A percentile compares a stretch with the other conserved stretches of the same genome.
Conservation (phyloP, 2,888 invertebrate species). For the Orthonevra nobilis region DNA sequence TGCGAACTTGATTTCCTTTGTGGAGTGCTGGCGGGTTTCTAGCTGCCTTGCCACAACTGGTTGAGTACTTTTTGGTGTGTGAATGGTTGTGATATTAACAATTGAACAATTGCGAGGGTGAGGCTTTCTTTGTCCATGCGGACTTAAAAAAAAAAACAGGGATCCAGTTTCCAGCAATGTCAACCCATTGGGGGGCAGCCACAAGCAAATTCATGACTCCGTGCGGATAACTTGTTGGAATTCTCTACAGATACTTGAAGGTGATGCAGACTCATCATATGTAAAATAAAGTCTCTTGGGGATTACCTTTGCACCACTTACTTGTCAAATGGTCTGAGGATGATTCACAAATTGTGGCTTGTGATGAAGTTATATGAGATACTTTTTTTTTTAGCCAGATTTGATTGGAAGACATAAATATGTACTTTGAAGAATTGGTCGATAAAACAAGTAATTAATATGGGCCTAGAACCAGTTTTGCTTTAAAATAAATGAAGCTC, state of each 20-base stretch:
- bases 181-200: too few species aligned
- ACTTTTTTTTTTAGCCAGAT: too few species aligned
- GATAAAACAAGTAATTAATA: too few species aligned
- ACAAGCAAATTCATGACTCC: not conserved
- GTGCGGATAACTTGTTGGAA: not conserved
- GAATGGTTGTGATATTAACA: constrained; percentile 18
- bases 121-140: constrained; percentile 18
- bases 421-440: too few species aligned
- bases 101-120: constrained; percentile 32
- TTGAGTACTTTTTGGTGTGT: constrained; percentile 8
- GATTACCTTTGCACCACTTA: constrained; percentile 28
- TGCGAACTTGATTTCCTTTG: constrained; percentile 33
- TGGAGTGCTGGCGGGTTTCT: not conserved
- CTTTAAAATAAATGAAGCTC: too few species aligned
- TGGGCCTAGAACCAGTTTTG: too few species aligned
- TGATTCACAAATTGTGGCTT: constrained; percentile 15
- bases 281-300: constrained; percentile 10
- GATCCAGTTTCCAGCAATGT: too few species aligned
- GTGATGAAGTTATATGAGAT: constrained; percentile 2
- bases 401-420: too few species aligned
- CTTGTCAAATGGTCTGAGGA: not conserved
- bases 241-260: not conserved
- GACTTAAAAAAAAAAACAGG: not conserved
- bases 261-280: constrained; percentile 5
- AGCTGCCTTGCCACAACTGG: constrained; percentile 36